Conservation (phyloP, 2,888 invertebrate genomes). For the Phyllotreta striolata region DNA sequence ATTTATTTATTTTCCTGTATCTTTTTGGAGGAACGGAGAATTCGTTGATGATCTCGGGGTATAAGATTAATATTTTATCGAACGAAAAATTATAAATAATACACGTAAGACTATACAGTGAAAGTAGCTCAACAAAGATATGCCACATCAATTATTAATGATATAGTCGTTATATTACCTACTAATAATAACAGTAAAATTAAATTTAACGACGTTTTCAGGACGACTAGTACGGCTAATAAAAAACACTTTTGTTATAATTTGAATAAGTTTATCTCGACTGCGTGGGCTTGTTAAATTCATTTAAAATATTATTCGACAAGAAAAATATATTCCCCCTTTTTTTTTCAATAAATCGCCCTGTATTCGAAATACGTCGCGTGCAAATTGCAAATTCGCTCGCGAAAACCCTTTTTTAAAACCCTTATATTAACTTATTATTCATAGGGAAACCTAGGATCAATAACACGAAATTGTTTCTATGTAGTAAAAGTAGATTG, state of each 20-base stretch:
- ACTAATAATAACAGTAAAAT: slow-evolving; percentile 11
- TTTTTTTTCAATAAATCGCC: too few species aligned
- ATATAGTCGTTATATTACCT: slow-evolving; percentile 5
- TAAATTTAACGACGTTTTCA: slow-evolving; percentile 10
- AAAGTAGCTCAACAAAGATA: slow-evolving; percentile 20
- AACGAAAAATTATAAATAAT: neutral
- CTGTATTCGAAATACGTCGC: too few species aligned
- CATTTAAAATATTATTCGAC: neutral
- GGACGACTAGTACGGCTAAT: slow-evolving; percentile 7
- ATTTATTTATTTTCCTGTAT: neutral
- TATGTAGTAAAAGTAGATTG: slow-evolving; percentile 8
- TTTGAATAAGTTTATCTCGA: slow-evolving; percentile 11
- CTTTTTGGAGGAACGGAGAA: too few species aligned
- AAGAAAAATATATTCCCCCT: too few species aligned
- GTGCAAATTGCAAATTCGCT: too few species aligned
- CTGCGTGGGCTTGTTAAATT: neutral
- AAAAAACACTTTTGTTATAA: slow-evolving; percentile 6
- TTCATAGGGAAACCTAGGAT: neutral
- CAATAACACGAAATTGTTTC: slow-evolving; percentile 19
- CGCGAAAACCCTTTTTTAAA: too few species aligned
- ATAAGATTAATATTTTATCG: neutral
- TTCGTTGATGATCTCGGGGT: too few species aligned
- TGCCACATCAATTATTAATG: slow-evolving; percentile 21
- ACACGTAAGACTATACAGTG: slow-evolving; percentile 5
- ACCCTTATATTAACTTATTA: too few species aligned